Conservation (phyloP, 1,140 invertebrate genomes). For the Diorhabda elongata region DNA sequence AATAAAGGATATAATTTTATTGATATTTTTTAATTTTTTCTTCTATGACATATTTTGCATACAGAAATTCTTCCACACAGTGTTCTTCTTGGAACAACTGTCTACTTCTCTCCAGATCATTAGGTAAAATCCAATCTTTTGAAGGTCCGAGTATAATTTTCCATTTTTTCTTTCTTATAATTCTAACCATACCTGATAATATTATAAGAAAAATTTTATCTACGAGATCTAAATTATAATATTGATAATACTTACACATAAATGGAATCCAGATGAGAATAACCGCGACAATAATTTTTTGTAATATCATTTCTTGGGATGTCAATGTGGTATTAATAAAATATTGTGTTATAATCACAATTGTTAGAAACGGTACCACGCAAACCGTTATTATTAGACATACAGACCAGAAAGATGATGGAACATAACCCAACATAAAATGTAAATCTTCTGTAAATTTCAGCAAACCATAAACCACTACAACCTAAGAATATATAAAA, state of each 20-base stretch:
- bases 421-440: slow-evolving; percentile 8
- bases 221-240: background rate
- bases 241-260: background rate
- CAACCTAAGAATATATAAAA: too few relatives aligned
- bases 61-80: slow-evolving; percentile 9
- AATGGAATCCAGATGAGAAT: slow-evolving; percentile 4
- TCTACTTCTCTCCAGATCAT: slow-evolving; percentile 5
- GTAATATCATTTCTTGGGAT: background rate
- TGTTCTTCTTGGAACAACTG: slow-evolving; percentile 4
- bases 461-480: background rate
- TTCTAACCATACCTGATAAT: slow-evolving; percentile 9
- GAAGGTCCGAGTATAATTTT: slow-evolving; percentile 4
- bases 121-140: slow-evolving; percentile 4
- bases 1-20: background rate
- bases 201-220: background rate
- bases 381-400: background rate
- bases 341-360: background rate
- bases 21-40: slow-evolving; percentile 16
- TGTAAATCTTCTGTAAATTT: slow-evolving; percentile 7
- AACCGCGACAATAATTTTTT: slow-evolving; percentile 6
- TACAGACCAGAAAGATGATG: background rate
- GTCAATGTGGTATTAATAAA: background rate
- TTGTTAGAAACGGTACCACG: background rate
- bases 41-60: slow-evolving; percentile 13
- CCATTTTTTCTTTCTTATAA: slow-evolving; percentile 10